Evolutionary conservation across 2,113 vertebrate species (phyloP).

Genomic region (Trematocara stigmaticum): DNA sequence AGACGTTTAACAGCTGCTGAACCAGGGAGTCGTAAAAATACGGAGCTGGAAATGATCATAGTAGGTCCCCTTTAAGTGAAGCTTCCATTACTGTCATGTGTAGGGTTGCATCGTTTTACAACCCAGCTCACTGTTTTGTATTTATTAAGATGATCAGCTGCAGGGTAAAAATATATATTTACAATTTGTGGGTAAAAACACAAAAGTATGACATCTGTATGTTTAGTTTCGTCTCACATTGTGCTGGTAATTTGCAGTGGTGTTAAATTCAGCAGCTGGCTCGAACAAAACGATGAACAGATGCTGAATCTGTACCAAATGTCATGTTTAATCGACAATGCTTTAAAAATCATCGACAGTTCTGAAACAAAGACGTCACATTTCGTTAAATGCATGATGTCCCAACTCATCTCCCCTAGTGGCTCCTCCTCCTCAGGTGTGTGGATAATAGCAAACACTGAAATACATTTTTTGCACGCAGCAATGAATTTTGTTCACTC

Average conservation of each 20-base stretch:
- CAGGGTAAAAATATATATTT: not conserved
- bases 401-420: not conserved
- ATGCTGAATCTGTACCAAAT: not conserved
- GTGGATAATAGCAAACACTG: not conserved
- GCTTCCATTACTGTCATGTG: not conserved
- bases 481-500: not conserved
- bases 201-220: not conserved
- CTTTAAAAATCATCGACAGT: not conserved
- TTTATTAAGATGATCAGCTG: not conserved
- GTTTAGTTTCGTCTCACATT: not conserved
- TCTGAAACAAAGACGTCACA: not conserved
- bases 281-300: not conserved
- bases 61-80: not conserved
- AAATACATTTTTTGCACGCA: rapidly evolving
- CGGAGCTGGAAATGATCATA: not conserved
- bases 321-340: not conserved
- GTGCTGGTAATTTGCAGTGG: not conserved
- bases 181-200: not conserved
- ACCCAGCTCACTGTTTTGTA: not conserved
- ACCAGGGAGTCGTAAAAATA: not conserved
- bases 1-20: not conserved
- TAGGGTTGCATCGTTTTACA: not conserved
- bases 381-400: not conserved
- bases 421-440: not conserved
- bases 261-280: not conserved